Base-by-base conservation (phyloP, 2,797 vertebrate genomes). In the Enteromius anoplus region DNA sequence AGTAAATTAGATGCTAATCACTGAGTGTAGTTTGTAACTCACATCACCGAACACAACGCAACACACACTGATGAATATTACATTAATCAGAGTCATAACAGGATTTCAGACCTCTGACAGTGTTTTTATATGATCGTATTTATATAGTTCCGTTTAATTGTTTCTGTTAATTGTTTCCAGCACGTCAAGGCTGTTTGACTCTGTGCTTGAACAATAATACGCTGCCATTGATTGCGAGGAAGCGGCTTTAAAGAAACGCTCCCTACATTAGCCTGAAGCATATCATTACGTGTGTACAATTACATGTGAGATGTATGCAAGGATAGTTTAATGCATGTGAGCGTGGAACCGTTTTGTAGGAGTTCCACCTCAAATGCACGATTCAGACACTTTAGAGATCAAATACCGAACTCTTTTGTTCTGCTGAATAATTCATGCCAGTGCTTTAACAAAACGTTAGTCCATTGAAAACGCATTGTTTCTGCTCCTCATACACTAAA, bases 1-100 rank as follows among this genome's bases (percentile, higher is more conserved):
- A 60, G 51, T 71, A 60, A 80, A 80, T 71, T 53, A 71, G 34
- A 80, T 71, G 66, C 23, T 80, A 80, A 80, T 80, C 65, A 70
- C 32, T 71, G 37, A 45, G n/a, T 71, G 37, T 71, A 70, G 51
- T 53, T 34, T 2, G 23, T 60, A 80, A 60, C 32, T 55, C 37
- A 69, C 37, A 55, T 71, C 34, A 60, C 66, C 70, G 51, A 80
- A 58, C 78, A 70, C 37, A 64, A 32, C 9, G 8, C 58, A 64
- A 32, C 51, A 42, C 76, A 78, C 45, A 55, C 64, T 79, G 65
- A 79, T 69, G 78, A 71, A 80, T 58, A 71, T 80, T 80, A 70
- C 78, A 80, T 80, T 58, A 70, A 71, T 80, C 66, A 80, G 65
- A 71, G 37, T 80, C 65, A 45, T 80, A 80, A 80, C 78, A 71